A percentile compares a stretch with the other conserved stretches of the same genome.
phyloP scores from a whole-genome alignment of 2,888 invertebrate species.

The Hyposoter didymator region DNA sequence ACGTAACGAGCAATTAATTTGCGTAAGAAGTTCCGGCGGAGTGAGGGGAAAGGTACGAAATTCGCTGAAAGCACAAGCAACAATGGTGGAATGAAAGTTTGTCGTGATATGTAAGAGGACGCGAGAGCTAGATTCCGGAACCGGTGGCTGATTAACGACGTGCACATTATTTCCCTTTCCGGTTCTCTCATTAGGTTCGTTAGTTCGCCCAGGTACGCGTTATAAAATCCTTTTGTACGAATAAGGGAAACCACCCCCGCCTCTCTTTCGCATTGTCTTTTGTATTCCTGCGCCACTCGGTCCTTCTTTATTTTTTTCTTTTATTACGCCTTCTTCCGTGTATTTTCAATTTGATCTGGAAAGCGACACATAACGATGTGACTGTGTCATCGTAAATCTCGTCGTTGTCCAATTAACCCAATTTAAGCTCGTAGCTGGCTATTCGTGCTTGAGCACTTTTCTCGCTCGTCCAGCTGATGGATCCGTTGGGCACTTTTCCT shows the following conservation, averaged over 20 bases:
- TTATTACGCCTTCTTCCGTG: conserved; percentile 10
- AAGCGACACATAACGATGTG: conserved; percentile 5
- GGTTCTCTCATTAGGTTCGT: conserved; percentile 55
- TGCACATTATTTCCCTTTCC: conserved; percentile 45
- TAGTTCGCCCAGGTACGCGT: conserved; percentile 57
- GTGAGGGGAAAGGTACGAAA: background rate
- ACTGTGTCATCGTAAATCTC: conserved; percentile 57
- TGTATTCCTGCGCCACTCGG: conserved; percentile 19
- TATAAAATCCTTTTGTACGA: conserved; percentile 64
- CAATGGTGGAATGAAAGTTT: conserved; percentile 40
- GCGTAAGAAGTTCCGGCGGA: conserved; percentile 10
- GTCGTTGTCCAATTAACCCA: conserved; percentile 67
- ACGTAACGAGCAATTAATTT: conserved; percentile 29
- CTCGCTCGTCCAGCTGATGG: conserved; percentile 20
- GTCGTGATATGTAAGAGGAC: conserved; percentile 27
- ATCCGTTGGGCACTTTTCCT: conserved; percentile 6
- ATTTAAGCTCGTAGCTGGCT: conserved; percentile 46
- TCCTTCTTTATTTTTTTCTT: conserved; percentile 6
- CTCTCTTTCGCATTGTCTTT: conserved; percentile 44
- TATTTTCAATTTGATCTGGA: conserved; percentile 26
- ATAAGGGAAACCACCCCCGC: conserved; percentile 25
- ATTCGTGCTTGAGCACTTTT: conserved; percentile 11
- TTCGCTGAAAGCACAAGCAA: conserved; percentile 21
- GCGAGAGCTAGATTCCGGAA: conserved; percentile 45
- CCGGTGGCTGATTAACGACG: conserved; percentile 61